Base-by-base conservation (phyloP, 2,797 vertebrate genomes). In the Tamandua tetradactyla region DNA sequence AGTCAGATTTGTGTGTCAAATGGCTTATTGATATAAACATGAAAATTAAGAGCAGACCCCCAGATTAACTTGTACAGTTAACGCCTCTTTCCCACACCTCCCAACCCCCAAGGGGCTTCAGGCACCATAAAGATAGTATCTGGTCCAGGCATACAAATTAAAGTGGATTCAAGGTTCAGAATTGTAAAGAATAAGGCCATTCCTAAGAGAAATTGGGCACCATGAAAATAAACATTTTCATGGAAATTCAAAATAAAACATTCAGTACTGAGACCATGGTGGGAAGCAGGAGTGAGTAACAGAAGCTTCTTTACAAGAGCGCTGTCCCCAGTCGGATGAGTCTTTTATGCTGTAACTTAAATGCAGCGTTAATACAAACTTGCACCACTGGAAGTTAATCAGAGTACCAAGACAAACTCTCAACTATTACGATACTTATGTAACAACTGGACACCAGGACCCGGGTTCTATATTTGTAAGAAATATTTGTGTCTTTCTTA, bases 171-270 rank as follows among this genome's bases (percentile, higher is more conserved):
- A 47, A 75, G 12, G 32, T 89, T 95, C 80, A 94, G 84, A 89
- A 94, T 93, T 87, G 80, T 89, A 87, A 85, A 47, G 87, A 93
- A 66, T 86, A 75, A 93, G 37, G 23, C 44, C 18, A 66, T 79
- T 35, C n/a, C 52, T 66, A 32, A 93, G 90, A 85, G 35, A 93
- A 78, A 69, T 27, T 55, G 30, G 18, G 40, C 35, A 75, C 87
- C 69, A 32, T 52, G n/a, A 79, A 83, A 78, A 79, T 61, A 92
- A 80, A 64, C n/a, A 37, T 66, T 22, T 49, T 84, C 23, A 35
- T 66, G 68, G 90, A 87, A 91, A 88, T 90, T 52, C 35, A 94
- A 55, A 91, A 64, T 5, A 68, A 93, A 95, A 62, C 52, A 37
- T 66, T 80, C 18, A 87, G 66, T 93, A 81, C 42, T 44, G 20